Base-by-base conservation (phyloP, 30 jellyfish, hydroid and myxozoan genomes). In the Aurelia sp. region DNA sequence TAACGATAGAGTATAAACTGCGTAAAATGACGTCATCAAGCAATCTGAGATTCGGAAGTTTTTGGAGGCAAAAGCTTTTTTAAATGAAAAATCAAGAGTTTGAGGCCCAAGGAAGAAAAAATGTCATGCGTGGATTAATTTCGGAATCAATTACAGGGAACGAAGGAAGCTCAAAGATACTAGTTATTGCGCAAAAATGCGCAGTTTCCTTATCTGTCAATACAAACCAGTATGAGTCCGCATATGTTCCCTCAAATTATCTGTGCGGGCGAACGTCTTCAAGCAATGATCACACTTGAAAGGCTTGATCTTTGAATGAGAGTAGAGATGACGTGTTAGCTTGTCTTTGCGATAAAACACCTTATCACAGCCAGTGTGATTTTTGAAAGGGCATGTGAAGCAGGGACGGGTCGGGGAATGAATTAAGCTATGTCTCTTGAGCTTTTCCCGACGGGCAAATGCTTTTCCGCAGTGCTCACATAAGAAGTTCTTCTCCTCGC, bases 291-390 rank as follows among this genome's bases (percentile, higher is more conserved):
- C 98, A 66, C 98, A 92, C 61, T 92, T 92, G 82, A 92, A 92
- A 13, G 98, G 98, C 73, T 92, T 92, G 73, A 92, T 89, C 85
- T 92, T 92, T 9, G 98, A 92, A 74, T 92, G 98, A 4, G 98
- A 92, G 60, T 92, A 92, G 59, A 92, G 88, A 83, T 92, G 98
- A 16, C 98, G 91, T 13, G 98, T 92, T 11, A 92, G 86, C 65
- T 92, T 92, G 86, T 92, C 98, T 59, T 92, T 92, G 6, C 98
- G 92, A 81, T 86, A 92, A 66, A 92, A 92, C 35, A 92, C 94
- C 52, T 92, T 92, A 37, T 92, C 98, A 65, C 98, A 92, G n/a
- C 98, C 98, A 6, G 92, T 96, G 90, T 92, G 98, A 78, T 92
- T 92, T 82, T 92, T 92, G 89, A 92, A 92, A 4, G 98, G 98